Conservation (phyloP, 1,140 invertebrate genomes). For the Drosophila micromelanica region DNA sequence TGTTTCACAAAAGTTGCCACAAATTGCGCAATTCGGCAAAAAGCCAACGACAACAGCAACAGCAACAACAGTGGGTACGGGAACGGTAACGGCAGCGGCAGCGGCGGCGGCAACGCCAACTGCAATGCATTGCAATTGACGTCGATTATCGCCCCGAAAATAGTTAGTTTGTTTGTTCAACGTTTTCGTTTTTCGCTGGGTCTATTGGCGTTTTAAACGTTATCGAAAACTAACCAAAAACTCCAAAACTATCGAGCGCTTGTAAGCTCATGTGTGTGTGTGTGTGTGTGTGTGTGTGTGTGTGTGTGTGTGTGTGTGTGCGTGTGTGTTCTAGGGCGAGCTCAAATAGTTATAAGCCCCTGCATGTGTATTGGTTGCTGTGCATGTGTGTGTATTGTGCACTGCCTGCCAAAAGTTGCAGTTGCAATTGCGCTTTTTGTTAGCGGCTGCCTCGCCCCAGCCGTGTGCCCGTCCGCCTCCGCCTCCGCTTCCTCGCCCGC, state of each 20-base stretch:
- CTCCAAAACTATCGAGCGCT: slow-evolving; percentile 63
- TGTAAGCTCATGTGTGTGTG: slow-evolving; percentile 12
- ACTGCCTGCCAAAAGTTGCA: slow-evolving; percentile 63
- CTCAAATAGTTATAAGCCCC: slow-evolving; percentile 68
- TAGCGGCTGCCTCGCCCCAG: slow-evolving; percentile 13
- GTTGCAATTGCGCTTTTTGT: slow-evolving; percentile 71
- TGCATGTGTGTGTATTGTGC: neutral
- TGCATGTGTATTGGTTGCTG: slow-evolving; percentile 13
- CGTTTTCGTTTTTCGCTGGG: slow-evolving; percentile 52
- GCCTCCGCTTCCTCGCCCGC: neutral
- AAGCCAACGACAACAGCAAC: slow-evolving; percentile 1
- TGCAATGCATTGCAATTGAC: slow-evolving; percentile 72
- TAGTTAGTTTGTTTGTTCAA: slow-evolving; percentile 71
- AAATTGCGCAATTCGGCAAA: slow-evolving; percentile 74
- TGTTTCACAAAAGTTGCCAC: slow-evolving; percentile 75
- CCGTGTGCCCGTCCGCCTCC: neutral
- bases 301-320: slow-evolving; percentile 4
- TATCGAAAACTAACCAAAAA: slow-evolving; percentile 78
- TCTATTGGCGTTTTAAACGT: slow-evolving; percentile 79
- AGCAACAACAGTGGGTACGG: slow-evolving; percentile 5
- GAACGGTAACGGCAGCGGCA: slow-evolving; percentile 25
- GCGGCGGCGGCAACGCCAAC: slow-evolving; percentile 22
- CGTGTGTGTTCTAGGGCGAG: slow-evolving; percentile 25
- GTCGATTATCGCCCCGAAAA: slow-evolving; percentile 76
- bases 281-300: slow-evolving; percentile 8